Base-by-base conservation (phyloP, 2,888 invertebrate species). In the Oasisia sp. region DNA sequence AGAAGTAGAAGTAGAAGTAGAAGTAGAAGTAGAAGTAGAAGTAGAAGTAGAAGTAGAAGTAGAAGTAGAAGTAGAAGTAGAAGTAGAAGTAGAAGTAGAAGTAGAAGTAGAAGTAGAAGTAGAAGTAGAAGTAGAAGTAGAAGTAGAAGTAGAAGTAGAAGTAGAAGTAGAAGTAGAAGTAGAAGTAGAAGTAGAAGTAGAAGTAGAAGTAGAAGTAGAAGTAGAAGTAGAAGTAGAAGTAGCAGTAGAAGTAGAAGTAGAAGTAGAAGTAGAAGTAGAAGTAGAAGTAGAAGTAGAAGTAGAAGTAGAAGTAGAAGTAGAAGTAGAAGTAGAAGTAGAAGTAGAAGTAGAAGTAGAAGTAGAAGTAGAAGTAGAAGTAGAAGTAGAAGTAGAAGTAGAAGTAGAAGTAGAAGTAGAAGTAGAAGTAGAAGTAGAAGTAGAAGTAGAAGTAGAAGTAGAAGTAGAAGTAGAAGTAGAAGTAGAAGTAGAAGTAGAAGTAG, bases 1-100 rank as follows among this genome's bases (percentile, higher is more conserved):
- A 92, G 92, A n/a, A 92, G 92, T 74, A 92, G 92, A 32, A 92
- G 92, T 74, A 92, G 91, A n/a, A 92, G 92, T 38, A 92, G 92
- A n/a, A 92, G 91, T 74, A 92, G 91, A n/a, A 92, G 92, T 91
- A 91, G 91, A 32, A 91, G 91, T 91, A 91, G 44, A 32, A 91
- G 38, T 7, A 91, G 91, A 32, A 91, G 91, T 38, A 38, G 91
- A 32, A 91, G n/a, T 38, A 32, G 32, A 90, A 90, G 90, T 90
- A 90, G 90, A 90, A 90, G n/a, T 91, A 91, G 91, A 91, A 91
- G 32, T 38, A 38, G n/a, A 91, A 91, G 44, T 32, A 32, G 32
- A 91, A 91, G 32, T 91, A 38, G 44, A 38, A 38, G 44, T 91
- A 91, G 91, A 32, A 91, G 44, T 27, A 91, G 91, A 32, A 91